Conservation (phyloP, 2,888 invertebrate species). For the Hemistola chrysoprasaria region DNA sequence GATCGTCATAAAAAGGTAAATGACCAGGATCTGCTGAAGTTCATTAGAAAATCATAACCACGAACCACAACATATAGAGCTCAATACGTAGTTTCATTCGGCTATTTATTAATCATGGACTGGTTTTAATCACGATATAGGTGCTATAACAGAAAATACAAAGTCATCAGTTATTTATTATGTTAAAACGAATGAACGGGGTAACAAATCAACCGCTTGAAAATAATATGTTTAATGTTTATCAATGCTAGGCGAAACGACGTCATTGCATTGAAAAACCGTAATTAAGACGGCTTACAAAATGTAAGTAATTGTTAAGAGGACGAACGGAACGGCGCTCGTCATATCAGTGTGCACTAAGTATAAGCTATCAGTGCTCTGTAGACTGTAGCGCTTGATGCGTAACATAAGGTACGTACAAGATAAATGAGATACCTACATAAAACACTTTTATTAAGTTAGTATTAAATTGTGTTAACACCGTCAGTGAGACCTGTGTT, state of each 20-base stretch:
- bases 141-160: too few relatives aligned
- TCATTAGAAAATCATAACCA: neutral
- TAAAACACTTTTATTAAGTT: slow-evolving; percentile 52
- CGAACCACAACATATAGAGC: slow-evolving; percentile 6
- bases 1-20: slow-evolving; percentile 36
- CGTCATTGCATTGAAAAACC: too few relatives aligned
- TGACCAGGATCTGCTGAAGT: slow-evolving; percentile 33
- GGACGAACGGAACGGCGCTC: slow-evolving; percentile 30
- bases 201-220: too few relatives aligned
- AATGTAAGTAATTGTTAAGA: slow-evolving; percentile 30
- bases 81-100: slow-evolving; percentile 17
- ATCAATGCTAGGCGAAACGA: too few relatives aligned
- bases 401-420: slow-evolving; percentile 62
- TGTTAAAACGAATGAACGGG: too few relatives aligned
- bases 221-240: too few relatives aligned
- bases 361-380: slow-evolving; percentile 35
- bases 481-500: slow-evolving; percentile 67
- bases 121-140: slow-evolving; percentile 14
- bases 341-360: slow-evolving; percentile 26
- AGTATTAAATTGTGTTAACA: slow-evolving; percentile 65
- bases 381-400: slow-evolving; percentile 50
- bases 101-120: slow-evolving; percentile 13
- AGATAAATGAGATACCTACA: slow-evolving; percentile 71
- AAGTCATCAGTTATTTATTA: too few relatives aligned
- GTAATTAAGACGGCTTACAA: too few relatives aligned